A percentile compares a stretch with the other conserved stretches of the same genome.
These are phyloP conservation scores for Harpia harpyja DNA, from an alignment of 2,797 vertebrate genomes.

Conservation along the genomic window DNA sequence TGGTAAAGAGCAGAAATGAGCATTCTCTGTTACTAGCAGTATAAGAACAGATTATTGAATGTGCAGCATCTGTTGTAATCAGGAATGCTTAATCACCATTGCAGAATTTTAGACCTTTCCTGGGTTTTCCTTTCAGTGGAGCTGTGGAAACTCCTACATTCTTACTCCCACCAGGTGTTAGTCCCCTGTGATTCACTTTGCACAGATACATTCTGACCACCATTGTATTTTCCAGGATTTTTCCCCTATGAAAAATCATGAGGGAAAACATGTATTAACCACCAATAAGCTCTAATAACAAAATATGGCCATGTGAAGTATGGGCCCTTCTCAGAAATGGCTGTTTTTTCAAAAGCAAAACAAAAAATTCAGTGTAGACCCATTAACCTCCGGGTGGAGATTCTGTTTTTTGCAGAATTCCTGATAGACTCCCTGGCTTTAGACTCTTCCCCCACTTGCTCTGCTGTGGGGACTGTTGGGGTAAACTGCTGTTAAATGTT, in stretches of 20 bases:
- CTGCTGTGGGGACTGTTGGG: background rate
- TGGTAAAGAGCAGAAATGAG: background rate
- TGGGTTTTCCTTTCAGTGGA: background rate
- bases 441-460: background rate
- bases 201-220: background rate
- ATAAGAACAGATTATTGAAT: background rate
- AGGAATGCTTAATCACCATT: background rate
- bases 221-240: background rate
- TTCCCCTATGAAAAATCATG: background rate
- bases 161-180: background rate
- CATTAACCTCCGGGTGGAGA: background rate
- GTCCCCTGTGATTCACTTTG: fast-evolving
- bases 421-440: background rate
- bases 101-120: background rate
- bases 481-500: background rate
- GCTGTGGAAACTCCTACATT: background rate
- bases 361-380: background rate
- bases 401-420: background rate
- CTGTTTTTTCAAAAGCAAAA: background rate
- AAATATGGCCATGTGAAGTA: too few species aligned
- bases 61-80: background rate
- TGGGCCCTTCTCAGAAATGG: background rate
- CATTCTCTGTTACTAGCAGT: background rate
- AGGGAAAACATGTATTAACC: background rate
- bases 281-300: background rate